These are phyloP conservation scores for Episyrphus balteatus DNA, from an alignment of 1,140 invertebrate species.

Conservation along the genomic window DNA sequence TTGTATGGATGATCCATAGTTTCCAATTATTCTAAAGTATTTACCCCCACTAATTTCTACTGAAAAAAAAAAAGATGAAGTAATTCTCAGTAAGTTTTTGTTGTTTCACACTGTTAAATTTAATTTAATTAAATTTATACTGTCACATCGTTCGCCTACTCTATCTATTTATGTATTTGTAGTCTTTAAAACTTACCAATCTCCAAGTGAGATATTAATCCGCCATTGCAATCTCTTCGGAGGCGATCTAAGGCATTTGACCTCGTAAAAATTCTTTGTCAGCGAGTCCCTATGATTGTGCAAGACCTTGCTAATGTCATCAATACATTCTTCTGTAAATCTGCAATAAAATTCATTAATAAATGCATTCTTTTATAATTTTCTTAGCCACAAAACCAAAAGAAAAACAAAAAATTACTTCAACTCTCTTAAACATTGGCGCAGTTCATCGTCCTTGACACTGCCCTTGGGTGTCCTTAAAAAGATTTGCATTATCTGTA, in stretches of 20 bases:
- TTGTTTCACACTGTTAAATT: too few relatives aligned
- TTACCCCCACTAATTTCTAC: too few relatives aligned
- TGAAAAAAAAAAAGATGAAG: too few relatives aligned
- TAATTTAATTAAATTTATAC: too few relatives aligned
- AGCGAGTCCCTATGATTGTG: constrained; percentile 29
- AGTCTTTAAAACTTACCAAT: constrained; percentile 26
- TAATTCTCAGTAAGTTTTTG: too few relatives aligned
- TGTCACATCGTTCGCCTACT: too few relatives aligned
- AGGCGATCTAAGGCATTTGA: constrained; percentile 25
- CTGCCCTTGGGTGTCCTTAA: constrained; percentile 26
- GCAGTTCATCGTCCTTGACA: constrained; percentile 27
- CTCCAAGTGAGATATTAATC: constrained; percentile 28
- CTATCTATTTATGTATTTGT: too few relatives aligned
- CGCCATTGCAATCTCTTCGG: constrained; percentile 32
- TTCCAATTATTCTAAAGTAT: too few relatives aligned
- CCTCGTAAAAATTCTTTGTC: constrained; percentile 26
- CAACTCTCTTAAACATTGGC: constrained; percentile 24
- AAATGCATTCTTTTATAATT: not conserved
- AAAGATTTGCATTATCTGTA: constrained; percentile 33
- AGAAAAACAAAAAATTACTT: constrained; percentile 12
- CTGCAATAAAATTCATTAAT: constrained; percentile 7
- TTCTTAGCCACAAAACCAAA: too few relatives aligned
- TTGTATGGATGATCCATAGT: too few relatives aligned
- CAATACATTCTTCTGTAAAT: constrained; percentile 26
- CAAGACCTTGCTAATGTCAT: constrained; percentile 30